Evolutionary conservation across 2,888 invertebrate species (phyloP).

Genomic region (Diarsia mendica): DNA sequence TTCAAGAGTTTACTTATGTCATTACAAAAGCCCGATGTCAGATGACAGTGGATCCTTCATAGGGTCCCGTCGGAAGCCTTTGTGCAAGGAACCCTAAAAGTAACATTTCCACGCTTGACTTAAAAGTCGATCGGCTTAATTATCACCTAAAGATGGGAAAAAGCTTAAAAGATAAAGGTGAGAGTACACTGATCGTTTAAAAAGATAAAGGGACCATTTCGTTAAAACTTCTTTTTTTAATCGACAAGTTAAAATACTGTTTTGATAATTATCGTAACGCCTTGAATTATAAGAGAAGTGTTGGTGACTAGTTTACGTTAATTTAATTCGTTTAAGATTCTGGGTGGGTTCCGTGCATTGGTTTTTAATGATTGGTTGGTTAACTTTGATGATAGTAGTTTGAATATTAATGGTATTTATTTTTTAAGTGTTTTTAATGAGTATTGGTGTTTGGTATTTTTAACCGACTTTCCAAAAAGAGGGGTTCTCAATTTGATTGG

Average conservation of each 20-base stretch:
- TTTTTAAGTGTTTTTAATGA: constrained; percentile 13
- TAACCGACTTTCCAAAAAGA: no score
- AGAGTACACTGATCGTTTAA: constrained; percentile 34
- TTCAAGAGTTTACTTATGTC: not conserved
- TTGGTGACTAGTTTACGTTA: constrained; percentile 49
- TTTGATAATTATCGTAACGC: constrained; percentile 45
- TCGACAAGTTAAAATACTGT: constrained; percentile 35
- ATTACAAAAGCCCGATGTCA: not conserved
- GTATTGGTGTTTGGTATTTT: not conserved
- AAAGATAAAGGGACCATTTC: constrained; percentile 40
- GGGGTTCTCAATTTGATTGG: no score
- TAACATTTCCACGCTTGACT: constrained; percentile 12
- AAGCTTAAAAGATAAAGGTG: constrained; percentile 32
- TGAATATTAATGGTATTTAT: constrained; percentile 25
- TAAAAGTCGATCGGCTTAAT: constrained; percentile 36
- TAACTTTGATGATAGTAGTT: constrained; percentile 7
- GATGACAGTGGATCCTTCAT: not conserved
- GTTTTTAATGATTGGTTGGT: constrained; percentile 28
- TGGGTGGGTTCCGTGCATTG: constrained; percentile 19
- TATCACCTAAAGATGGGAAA: constrained; percentile 13
- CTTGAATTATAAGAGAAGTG: constrained; percentile 35
- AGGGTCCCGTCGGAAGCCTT: not conserved
- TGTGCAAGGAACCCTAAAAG: not conserved
- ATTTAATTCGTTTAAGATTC: constrained; percentile 46
- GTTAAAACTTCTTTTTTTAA: constrained; percentile 31